Evolutionary conservation across 2,888 invertebrate genomes (phyloP).

Genomic region (Fabriciana adippe): DNA sequence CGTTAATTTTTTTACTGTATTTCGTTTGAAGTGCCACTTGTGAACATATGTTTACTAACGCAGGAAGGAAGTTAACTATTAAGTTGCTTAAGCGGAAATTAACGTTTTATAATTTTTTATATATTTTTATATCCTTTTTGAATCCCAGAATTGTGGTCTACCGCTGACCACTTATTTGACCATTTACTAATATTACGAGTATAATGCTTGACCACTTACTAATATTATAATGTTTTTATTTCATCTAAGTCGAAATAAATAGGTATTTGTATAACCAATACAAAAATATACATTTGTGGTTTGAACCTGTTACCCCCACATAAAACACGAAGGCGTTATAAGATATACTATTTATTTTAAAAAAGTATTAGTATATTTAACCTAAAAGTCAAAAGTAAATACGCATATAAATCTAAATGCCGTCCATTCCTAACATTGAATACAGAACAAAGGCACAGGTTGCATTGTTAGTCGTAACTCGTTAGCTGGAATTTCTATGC

Average conservation of each 20-base stretch:
- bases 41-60: conserved; percentile 30
- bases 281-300: too few species aligned
- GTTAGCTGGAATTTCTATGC: conserved; percentile 12
- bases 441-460: conserved; percentile 22
- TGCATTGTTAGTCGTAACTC: conserved; percentile 12
- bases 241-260: too few species aligned
- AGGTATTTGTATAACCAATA: too few species aligned
- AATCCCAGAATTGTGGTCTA: too few species aligned
- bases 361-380: background rate
- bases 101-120: conserved; percentile 6
- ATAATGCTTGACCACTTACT: too few species aligned
- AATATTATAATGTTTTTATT: too few species aligned
- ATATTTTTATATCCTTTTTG: too few species aligned
- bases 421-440: conserved; percentile 13
- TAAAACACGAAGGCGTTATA: too few species aligned
- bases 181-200: too few species aligned
- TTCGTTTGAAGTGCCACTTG: conserved; percentile 27
- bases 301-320: too few species aligned
- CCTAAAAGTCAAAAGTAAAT: conserved; percentile 10
- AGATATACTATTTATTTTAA: background rate
- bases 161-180: too few species aligned
- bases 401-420: conserved; percentile 11
- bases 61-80: conserved; percentile 42
- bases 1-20: background rate
- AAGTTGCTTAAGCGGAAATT: conserved; percentile 27